A percentile compares a stretch with the other conserved stretches of the same genome.
Conservation (phyloP, 2,113 vertebrate genomes). For the Arvicanthis niloticus region DNA sequence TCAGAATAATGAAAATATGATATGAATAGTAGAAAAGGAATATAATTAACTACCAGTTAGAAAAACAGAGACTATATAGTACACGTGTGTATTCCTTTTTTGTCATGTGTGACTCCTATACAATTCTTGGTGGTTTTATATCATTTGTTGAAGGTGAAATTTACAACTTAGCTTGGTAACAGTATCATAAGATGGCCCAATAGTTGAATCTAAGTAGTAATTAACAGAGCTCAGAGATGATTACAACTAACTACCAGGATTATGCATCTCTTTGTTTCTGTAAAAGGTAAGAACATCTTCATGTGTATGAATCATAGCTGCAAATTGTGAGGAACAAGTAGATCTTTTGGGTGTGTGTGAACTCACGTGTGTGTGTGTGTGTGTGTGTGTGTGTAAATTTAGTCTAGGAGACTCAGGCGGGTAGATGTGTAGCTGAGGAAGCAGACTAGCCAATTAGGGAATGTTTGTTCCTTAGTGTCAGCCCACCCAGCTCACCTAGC, state of each 20-base stretch:
- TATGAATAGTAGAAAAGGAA: neutral
- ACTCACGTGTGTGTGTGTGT: neutral
- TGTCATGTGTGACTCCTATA: neutral
- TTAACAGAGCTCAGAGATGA: neutral
- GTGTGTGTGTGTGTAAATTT: neutral
- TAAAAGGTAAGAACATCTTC: neutral
- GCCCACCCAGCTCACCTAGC: neutral
- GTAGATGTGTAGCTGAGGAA: neutral
- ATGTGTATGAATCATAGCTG: neutral
- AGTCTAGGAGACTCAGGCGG: neutral
- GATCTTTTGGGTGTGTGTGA: neutral
- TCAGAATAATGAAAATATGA: neutral
- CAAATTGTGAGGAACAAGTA: neutral
- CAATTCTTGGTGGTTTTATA: neutral
- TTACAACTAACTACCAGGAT: neutral
- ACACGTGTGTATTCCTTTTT: neutral
- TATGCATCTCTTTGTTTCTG: neutral
- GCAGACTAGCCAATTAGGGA: neutral
- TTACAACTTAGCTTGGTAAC: neutral
- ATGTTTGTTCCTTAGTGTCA: neutral
- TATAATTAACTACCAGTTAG: neutral
- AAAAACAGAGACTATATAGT: neutral
- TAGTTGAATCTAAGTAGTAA: neutral
- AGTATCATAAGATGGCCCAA: neutral
- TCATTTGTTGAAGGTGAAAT: neutral